These are phyloP conservation scores for Dicranocentrus wangi DNA, from an alignment of 2,888 invertebrate genomes.

Conservation along the genomic window DNA sequence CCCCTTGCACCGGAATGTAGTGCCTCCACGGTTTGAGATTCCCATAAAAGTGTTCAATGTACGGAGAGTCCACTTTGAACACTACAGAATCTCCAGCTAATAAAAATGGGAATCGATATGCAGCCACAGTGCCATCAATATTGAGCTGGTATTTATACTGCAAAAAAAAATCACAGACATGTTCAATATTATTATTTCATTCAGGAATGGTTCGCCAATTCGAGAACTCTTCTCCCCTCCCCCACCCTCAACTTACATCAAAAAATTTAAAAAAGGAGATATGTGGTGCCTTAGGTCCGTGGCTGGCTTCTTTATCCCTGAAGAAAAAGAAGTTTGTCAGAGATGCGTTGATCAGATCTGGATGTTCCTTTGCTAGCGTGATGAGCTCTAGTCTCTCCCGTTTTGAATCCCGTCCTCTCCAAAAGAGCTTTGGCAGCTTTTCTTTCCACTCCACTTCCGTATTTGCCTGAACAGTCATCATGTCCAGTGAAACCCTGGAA, in stretches of 20 bases:
- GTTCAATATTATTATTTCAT: neutral
- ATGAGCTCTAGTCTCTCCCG: constrained; percentile 87
- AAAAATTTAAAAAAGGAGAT: constrained; percentile 95
- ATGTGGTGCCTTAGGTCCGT: constrained; percentile 89
- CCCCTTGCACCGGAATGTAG: constrained; percentile 86
- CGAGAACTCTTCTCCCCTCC: too few relatives aligned
- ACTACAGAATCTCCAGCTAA: constrained; percentile 90
- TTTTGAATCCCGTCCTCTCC: constrained; percentile 95
- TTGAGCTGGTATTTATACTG: constrained; percentile 96
- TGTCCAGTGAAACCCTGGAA: constrained; percentile 87
- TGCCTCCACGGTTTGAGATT: constrained; percentile 85
- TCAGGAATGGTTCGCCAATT: too few relatives aligned
- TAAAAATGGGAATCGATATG: constrained; percentile 94
- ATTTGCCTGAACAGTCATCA: constrained; percentile 91
- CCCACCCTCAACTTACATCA: constrained; percentile 82
- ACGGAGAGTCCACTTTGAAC: constrained; percentile 93
- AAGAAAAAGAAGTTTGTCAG: constrained; percentile 98
- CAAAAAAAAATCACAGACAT: constrained; percentile 75
- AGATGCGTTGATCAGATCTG: constrained; percentile 90
- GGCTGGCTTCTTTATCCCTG: constrained; percentile 85
- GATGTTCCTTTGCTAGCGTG: constrained; percentile 83
- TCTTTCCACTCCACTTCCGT: constrained; percentile 82
- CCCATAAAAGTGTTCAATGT: constrained; percentile 94
- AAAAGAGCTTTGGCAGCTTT: constrained; percentile 86
- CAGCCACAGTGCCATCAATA: constrained; percentile 96